Percentiles rank a stretch among this genome's conserved stretches.
phyloP scores from a whole-genome alignment of 2,888 invertebrate species.

The Gasteruption jaculator region DNA sequence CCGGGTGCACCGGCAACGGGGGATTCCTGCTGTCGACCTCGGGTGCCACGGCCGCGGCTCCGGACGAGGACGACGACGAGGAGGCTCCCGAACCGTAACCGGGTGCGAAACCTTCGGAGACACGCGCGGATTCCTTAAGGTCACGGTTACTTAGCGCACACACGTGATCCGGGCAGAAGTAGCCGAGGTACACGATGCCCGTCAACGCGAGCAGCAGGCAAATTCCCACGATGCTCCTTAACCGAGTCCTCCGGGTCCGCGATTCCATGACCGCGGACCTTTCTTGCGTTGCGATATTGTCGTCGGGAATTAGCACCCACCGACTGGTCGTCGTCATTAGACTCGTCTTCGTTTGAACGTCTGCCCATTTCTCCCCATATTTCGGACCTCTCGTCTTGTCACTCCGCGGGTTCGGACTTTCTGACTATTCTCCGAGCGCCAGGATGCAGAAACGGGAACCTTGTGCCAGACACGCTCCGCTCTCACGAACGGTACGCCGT shows the following conservation, averaged over 20 bases:
- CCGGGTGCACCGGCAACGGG: constrained; percentile 41
- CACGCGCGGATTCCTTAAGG: constrained; percentile 40
- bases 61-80: no score
- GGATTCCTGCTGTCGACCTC: constrained; percentile 41
- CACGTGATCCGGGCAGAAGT: constrained; percentile 85
- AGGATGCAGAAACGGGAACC: no score
- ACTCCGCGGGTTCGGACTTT: no score
- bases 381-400: no score
- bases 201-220: constrained; percentile 78
- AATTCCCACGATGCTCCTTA: constrained; percentile 75
- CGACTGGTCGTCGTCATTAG: constrained; percentile 34
- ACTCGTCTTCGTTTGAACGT: constrained; percentile 35
- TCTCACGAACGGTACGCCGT: no score
- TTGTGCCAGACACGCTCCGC: no score
- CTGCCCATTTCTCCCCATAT: constrained; percentile 38
- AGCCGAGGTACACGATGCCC: constrained; percentile 85
- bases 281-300: constrained; percentile 29
- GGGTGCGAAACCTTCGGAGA: constrained; percentile 35
- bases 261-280: constrained; percentile 65
- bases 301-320: constrained; percentile 23
- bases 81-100: constrained; percentile 32
- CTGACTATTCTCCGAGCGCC: no score
- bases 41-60: no score
- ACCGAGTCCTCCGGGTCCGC: constrained; percentile 62
- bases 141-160: constrained; percentile 70